A percentile compares a stretch with the other conserved stretches of the same genome.
Conservation (phyloP, 2,113 vertebrate species). For the Zapornia atra region DNA sequence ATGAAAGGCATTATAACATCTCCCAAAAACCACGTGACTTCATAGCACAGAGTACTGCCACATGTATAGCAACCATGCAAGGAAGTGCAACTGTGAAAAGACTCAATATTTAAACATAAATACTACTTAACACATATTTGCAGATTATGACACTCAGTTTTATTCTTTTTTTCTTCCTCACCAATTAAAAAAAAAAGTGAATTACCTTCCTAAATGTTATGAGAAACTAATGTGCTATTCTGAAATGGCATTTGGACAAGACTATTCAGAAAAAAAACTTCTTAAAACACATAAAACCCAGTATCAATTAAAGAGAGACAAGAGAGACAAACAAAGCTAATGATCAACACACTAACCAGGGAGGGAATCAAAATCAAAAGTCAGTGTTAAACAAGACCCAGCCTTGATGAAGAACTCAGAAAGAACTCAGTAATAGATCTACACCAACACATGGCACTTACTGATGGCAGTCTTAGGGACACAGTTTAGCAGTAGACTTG, state of each 20-base stretch:
- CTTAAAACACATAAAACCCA: background rate
- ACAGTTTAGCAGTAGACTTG: background rate
- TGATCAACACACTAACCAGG: background rate
- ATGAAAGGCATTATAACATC: background rate
- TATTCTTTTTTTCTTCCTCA: background rate
- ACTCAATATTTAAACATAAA: background rate
- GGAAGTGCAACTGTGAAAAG: background rate
- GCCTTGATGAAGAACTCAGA: background rate
- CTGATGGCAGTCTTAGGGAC: rapidly evolving
- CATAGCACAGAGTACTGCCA: background rate
- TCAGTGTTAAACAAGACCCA: background rate
- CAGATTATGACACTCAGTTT: background rate
- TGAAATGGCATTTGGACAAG: background rate
- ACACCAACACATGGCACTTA: background rate
- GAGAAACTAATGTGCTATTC: background rate
- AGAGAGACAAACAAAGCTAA: background rate
- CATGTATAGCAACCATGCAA: background rate
- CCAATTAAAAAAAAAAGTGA: background rate
- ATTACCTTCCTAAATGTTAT: background rate
- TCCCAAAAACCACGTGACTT: background rate
- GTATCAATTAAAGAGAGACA: background rate
- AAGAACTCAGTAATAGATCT: background rate
- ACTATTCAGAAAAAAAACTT: background rate
- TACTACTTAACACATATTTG: background rate
- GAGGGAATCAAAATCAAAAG: background rate